Base-by-base conservation (phyloP, 1,140 invertebrate species). In the Lasioglossum baleicum region DNA sequence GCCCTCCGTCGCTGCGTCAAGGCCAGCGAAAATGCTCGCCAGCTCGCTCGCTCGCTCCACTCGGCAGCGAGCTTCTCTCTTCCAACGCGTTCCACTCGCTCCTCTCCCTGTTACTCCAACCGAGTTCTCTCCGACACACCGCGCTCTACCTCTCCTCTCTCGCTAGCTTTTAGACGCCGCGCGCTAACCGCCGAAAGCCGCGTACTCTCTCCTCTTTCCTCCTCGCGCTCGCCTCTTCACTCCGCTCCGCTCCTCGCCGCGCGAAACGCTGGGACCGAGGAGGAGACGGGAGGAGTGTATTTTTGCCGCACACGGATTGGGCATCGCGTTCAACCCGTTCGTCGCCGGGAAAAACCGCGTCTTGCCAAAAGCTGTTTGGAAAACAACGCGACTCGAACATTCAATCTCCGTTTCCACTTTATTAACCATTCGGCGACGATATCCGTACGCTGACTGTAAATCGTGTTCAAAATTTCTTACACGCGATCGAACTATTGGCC, bases 1-100 rank as follows among this genome's bases (percentile, higher is more conserved):
- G 92, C 92, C 91, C 91, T 92, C 91, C 90, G 91, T 82, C 86
- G 91, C 89, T 92, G 91, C 92, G 91, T 93, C 92, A 92, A 93
- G 92, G 92, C 92, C 92, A 93, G 91, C 91, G 90, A 93, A 93
- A 93, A 92, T 92, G 91, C 90, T 91, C 89, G 90, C 88, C 89
- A 87, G 88, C 86, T 89, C 87, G 82, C 83, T 87, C 80, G 72
- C 78, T 44, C 67, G 40, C 48, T 74, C 44, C 64, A 44, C 75
- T 75, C 82, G 65, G 68, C 17, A 20, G 20, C 63, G 15, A 51
- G 20, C 48, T 31, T 69, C 64, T 48, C 51, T 40, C 76, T 40
- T 70, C 82, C 80, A 10, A 51, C 65, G 75, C 83, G 75, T 81
- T 78, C 75, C 60, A 77, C 60, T 22, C 53, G 35, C 65, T 76